Percentiles rank a stretch among this genome's conserved stretches.
Conservation (phyloP, 2,888 invertebrate genomes). For the Eupelmus urozonus region DNA sequence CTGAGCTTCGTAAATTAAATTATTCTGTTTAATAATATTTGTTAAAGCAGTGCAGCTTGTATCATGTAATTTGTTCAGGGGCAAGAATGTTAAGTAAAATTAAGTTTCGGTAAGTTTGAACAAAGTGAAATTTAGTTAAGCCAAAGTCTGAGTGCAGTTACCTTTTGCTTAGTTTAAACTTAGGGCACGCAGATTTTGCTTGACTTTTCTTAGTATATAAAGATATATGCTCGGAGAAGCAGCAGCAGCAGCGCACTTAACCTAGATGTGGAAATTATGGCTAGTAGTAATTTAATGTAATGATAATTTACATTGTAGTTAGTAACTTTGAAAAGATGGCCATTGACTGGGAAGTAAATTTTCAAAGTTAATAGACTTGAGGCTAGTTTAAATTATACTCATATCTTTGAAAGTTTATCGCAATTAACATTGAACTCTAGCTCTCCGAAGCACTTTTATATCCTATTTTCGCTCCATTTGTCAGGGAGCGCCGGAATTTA, state of each 20-base stretch:
- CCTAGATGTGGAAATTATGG: too few species aligned
- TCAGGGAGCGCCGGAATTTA: too few species aligned
- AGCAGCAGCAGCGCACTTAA: not conserved
- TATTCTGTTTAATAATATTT: not conserved
- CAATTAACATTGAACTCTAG: too few species aligned
- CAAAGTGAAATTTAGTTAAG: constrained; percentile 41
- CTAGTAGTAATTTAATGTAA: too few species aligned
- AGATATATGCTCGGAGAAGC: not conserved
- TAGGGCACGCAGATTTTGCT: constrained; percentile 29
- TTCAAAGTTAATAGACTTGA: too few species aligned
- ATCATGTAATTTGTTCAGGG: not conserved
- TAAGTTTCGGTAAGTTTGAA: constrained; percentile 23
- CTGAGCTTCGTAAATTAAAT: not conserved
- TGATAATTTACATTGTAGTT: too few species aligned
- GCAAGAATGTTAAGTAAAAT: constrained; percentile 31
- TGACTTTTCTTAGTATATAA: not conserved
- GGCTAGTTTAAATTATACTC: too few species aligned
- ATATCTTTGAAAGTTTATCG: too few species aligned
- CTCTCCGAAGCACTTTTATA: too few species aligned
- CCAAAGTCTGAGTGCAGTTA: constrained; percentile 26
- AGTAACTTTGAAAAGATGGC: too few species aligned
- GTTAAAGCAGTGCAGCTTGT: not conserved
- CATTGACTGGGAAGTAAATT: too few species aligned
- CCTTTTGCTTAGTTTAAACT: constrained; percentile 26
- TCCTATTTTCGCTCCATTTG: too few species aligned